Base-by-base conservation (phyloP, 2,113 vertebrate genomes). In the Vidua chalybeata region DNA sequence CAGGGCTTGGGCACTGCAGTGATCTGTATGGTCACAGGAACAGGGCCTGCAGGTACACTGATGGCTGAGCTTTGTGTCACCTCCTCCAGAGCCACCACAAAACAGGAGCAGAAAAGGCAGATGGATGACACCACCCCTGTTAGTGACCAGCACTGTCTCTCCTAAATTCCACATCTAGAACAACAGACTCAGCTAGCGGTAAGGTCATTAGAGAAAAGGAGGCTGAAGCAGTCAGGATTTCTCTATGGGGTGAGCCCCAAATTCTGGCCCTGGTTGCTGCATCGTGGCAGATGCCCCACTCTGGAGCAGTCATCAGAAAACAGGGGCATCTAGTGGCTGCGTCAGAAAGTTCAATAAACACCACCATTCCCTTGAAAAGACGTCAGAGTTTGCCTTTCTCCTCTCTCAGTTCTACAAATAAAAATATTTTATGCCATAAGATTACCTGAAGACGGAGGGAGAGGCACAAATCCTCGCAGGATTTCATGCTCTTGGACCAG, bases 251-350 rank as follows among this genome's bases (percentile, higher is more conserved):
- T 15, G 23, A 88, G 30, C 15, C 27, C 28, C 35, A 49, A 4
- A 4, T 64, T 86, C 26, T 26, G 59, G 20, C 45, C 39, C 13
- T 66, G 37, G 22, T 17, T 73, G 56, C 5, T 2, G 59, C 16
- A 35, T 21, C 18, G 13, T 0, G 0, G 23, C 2, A 2, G 54
- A 59, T n/a, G 37, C 30, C 20, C 51, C 1, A 1, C n/a, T 85
- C 43, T 26, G 54, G 30, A 89, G 35, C 2, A 10, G 89, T 16
- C 55, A 27, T 91, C 84, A 95, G 94, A 89, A 55, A 96, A 96
- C 86, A 93, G 95, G 21, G 97, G 81, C 96, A 97, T 88, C 96
- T 96, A 95, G 95, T 81, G 96, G 90, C 78, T 73, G 69, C 0
- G 0, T 46, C n/a, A 59, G 79, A 87, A 90, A 94, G 59, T 62